Conservation (phyloP, 1,140 invertebrate species). For the Drosophila chauvacae region DNA sequence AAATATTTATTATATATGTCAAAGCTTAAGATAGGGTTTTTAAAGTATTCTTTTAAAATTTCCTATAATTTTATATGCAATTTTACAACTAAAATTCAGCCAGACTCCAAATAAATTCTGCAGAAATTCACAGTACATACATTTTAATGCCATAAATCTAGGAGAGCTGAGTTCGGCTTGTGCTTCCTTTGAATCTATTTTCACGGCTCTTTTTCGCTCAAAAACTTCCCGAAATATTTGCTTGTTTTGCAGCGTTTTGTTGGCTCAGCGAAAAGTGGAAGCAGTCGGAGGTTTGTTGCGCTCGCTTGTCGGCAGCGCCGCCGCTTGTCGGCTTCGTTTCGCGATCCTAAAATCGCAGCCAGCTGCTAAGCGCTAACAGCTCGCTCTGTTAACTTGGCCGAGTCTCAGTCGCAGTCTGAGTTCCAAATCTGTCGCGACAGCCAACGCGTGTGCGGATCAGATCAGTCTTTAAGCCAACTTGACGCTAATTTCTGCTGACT, state of each 20-base stretch:
- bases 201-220: slow-evolving; percentile 22
- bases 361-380: slow-evolving; percentile 12
- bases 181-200: slow-evolving; percentile 5
- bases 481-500: slow-evolving; percentile 67
- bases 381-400: slow-evolving; percentile 26
- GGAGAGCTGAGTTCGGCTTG: slow-evolving; percentile 2
- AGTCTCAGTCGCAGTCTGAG: slow-evolving; percentile 60
- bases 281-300: slow-evolving; percentile 25
- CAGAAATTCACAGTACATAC: not conserved
- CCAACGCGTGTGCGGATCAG: slow-evolving; percentile 72
- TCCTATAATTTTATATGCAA: not conserved
- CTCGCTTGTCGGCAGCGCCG: slow-evolving; percentile 21
- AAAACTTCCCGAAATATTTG: slow-evolving; percentile 36
- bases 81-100: not conserved
- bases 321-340: slow-evolving; percentile 31
- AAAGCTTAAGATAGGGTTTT: not conserved
- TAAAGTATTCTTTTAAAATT: not conserved
- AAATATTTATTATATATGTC: not conserved
- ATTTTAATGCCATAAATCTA: not conserved
- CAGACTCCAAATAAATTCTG: not conserved
- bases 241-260: slow-evolving; percentile 47
- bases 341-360: slow-evolving; percentile 41
- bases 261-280: slow-evolving; percentile 68
- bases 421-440: slow-evolving; percentile 76
- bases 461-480: slow-evolving; percentile 27